Conservation (phyloP, 2,888 invertebrate genomes). For the Limnephilus marmoratus region DNA sequence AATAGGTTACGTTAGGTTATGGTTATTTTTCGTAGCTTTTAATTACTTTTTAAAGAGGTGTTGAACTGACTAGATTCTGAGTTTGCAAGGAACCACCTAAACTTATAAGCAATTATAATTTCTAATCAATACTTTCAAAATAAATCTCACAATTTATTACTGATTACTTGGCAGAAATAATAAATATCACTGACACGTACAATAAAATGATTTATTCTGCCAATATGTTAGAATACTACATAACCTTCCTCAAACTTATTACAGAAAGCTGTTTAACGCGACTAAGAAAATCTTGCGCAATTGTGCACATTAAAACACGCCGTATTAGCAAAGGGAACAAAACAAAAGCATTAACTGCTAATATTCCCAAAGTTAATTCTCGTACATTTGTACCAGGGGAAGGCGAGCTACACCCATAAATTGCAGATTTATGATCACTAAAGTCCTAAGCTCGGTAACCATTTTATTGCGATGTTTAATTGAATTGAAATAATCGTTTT, state of each 20-base stretch:
- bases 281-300: not conserved
- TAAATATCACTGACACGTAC: not conserved
- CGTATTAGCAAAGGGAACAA: not conserved
- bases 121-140: not conserved
- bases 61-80: too few species aligned
- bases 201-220: not conserved
- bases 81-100: too few species aligned
- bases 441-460: not conserved
- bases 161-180: not conserved
- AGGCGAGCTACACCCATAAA: not conserved
- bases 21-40: too few species aligned
- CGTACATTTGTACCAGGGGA: not conserved
- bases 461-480: conserved; percentile 38
- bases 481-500: conserved; percentile 36
- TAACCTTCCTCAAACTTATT: not conserved
- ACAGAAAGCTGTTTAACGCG: not conserved
- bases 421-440: conserved; percentile 6
- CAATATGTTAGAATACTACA: not conserved
- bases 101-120: too few species aligned
- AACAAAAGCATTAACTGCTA: not conserved
- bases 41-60: too few species aligned
- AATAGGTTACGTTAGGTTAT: too few species aligned
- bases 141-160: not conserved
- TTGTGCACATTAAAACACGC: not conserved
- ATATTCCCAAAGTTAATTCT: not conserved